Evolutionary conservation across 23 tunicate genomes (phyloP), one percentile per base, ranked within the genome.

Genomic region (Ciona savignyi): DNA sequence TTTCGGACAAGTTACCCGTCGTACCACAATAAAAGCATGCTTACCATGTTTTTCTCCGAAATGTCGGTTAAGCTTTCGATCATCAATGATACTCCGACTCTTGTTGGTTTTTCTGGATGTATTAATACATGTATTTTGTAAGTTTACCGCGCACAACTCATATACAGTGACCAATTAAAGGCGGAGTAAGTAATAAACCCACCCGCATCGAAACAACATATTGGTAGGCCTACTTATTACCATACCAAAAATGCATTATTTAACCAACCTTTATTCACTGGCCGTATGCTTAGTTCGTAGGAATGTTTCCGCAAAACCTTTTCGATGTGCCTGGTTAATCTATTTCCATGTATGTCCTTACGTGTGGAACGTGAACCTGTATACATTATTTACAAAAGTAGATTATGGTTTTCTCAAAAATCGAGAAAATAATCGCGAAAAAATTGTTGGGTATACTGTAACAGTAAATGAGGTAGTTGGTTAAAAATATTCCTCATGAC

Each of bases 11-110:
- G n/a, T n/a, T n/a, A n/a, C n/a, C n/a, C n/a, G n/a, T n/a, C n/a
- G n/a, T n/a, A n/a, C n/a, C n/a, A 49, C 61, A 49, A 49, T 49
- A 49, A 49, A 49, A 49, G 19, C 61, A 11, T 24, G 34, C 86
- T 70, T 77, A 86, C 86, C 96, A 89, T 89, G 77, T 89, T 89
- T 23, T 87, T 92, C 63, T 89, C 96, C 0, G 96, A 89, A 1
- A 89, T 84, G 35, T 89, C 96, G 27, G 96, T 85, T 32, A 89
- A 83, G 32, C 85, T 83, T 71, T 89, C 90, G 70, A 89, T 78
- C 32, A 89, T 32, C 4, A 89, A 34, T 3, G 67, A 75, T 22
- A 89, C 25, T 60, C 87, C 87, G 28, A 89, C 96, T 42, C 71
- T 48, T 1, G 82, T 68, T 3, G 88, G 74, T 34, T 73, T 72